Conservation (phyloP, 1,140 invertebrate species). For the Anagrus nilaparvatae region DNA sequence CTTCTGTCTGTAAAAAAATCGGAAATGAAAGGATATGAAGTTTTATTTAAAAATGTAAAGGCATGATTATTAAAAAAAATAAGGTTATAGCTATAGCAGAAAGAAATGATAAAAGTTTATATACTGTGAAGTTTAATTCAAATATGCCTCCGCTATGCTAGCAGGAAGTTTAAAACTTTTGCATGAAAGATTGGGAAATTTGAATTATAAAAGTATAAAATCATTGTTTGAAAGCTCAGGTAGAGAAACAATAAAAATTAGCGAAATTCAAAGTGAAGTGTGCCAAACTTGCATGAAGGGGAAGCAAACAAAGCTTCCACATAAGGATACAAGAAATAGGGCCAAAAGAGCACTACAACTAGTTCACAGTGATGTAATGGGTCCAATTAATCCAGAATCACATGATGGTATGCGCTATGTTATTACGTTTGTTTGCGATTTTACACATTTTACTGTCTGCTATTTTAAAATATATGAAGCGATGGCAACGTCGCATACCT, state of each 20-base stretch:
- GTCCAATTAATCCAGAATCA: too few species aligned
- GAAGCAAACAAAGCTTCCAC: conserved; percentile 33
- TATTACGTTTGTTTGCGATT: conserved; percentile 26
- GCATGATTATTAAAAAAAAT: conserved; percentile 4
- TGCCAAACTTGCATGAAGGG: conserved; percentile 37
- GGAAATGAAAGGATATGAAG: too few species aligned
- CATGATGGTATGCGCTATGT: conserved; percentile 21
- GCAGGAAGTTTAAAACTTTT: conserved; percentile 11
- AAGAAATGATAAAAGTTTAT: conserved; percentile 4
- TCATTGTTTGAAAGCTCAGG: conserved; percentile 15
- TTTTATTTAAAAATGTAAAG: conserved; percentile 7
- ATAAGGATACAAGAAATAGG: conserved; percentile 14
- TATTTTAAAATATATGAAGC: conserved; percentile 17
- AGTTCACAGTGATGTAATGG: conserved; percentile 23
- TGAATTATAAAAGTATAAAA: conserved; percentile 17
- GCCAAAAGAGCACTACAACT: conserved; percentile 12
- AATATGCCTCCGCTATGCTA: neutral
- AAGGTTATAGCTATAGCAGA: conserved; percentile 3
- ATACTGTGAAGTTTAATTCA: conserved; percentile 3
- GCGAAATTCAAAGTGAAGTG: conserved; percentile 22
- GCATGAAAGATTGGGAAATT: conserved; percentile 19
- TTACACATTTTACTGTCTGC: conserved; percentile 18
- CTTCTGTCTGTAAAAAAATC: too few species aligned
- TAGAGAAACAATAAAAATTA: conserved; percentile 15
- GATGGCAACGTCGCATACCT: conserved; percentile 6